Conservation (phyloP, 2,797 vertebrate genomes). For the Novumbra hubbsi region DNA sequence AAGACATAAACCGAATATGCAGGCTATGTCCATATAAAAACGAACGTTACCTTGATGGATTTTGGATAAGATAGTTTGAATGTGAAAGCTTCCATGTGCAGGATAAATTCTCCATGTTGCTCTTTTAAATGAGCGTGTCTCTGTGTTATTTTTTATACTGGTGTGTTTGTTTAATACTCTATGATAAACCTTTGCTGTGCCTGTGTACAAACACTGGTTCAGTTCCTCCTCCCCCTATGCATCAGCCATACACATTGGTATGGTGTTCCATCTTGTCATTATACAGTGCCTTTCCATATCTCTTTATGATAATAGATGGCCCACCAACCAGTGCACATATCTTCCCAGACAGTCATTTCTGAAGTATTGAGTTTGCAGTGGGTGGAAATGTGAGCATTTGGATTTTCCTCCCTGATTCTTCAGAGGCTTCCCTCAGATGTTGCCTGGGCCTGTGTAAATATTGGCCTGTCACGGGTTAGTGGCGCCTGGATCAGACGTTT, state of each 20-base stretch:
- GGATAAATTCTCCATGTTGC: no score
- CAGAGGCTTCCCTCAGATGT: slow-evolving; percentile 8
- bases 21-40: no score
- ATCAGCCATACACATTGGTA: background rate
- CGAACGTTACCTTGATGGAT: no score
- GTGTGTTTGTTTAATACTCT: no score
- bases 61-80: no score
- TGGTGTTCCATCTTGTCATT: background rate
- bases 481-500: slow-evolving; percentile 21
- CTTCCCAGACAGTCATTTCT: background rate
- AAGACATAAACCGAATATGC: no score
- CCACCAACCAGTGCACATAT: background rate
- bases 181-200: no score
- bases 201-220: no score
- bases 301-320: background rate
- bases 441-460: slow-evolving; percentile 25
- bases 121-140: background rate
- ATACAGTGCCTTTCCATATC: background rate
- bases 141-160: background rate
- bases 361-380: slow-evolving; percentile 1
- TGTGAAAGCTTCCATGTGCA: no score
- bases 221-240: background rate
- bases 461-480: slow-evolving; percentile 7
- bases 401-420: background rate
- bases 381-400: slow-evolving; percentile 10